phyloP scores from a whole-genome alignment of 2,888 invertebrate species.

The Cheilosia scutellata region DNA sequence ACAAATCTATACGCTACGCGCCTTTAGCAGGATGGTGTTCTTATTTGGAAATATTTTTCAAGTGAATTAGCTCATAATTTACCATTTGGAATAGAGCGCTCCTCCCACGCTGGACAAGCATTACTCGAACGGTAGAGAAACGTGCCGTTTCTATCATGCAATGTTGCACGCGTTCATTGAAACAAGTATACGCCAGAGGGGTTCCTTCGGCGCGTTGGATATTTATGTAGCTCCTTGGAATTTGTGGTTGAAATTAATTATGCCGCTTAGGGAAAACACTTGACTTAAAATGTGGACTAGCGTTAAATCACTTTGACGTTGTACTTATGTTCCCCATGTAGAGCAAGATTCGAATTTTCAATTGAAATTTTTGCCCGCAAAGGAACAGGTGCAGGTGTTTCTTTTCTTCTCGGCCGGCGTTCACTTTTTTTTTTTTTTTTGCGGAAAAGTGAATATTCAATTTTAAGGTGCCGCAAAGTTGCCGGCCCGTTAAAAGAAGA shows the following conservation, averaged over 20 bases:
- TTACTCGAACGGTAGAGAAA: slow-evolving; percentile 19
- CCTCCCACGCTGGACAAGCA: slow-evolving; percentile 72
- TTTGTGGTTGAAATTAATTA: slow-evolving; percentile 70
- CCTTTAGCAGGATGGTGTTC: slow-evolving; percentile 56
- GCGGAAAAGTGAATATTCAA: slow-evolving; percentile 33
- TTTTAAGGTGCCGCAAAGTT: slow-evolving; percentile 39
- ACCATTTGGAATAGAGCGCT: slow-evolving; percentile 63
- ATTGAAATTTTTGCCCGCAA: slow-evolving; percentile 41
- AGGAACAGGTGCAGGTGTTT: slow-evolving; percentile 50
- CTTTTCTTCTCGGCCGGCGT: too few species aligned
- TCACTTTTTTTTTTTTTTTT: neutral
- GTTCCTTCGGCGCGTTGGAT: slow-evolving; percentile 12
- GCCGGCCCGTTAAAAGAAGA: slow-evolving; percentile 51
- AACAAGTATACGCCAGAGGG: slow-evolving; percentile 53
- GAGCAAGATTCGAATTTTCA: slow-evolving; percentile 72
- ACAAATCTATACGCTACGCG: slow-evolving; percentile 30
- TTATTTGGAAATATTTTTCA: slow-evolving; percentile 73
- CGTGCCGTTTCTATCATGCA: slow-evolving; percentile 52
- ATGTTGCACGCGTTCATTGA: slow-evolving; percentile 53
- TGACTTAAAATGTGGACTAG: slow-evolving; percentile 71
- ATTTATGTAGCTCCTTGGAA: slow-evolving; percentile 54
- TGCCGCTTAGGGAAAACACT: slow-evolving; percentile 75
- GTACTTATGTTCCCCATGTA: slow-evolving; percentile 70
- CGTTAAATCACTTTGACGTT: slow-evolving; percentile 73
- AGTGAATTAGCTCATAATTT: slow-evolving; percentile 74